These are phyloP conservation scores for Platichthys flesus DNA, from an alignment of 2,113 vertebrate species.

Conservation along the genomic window DNA sequence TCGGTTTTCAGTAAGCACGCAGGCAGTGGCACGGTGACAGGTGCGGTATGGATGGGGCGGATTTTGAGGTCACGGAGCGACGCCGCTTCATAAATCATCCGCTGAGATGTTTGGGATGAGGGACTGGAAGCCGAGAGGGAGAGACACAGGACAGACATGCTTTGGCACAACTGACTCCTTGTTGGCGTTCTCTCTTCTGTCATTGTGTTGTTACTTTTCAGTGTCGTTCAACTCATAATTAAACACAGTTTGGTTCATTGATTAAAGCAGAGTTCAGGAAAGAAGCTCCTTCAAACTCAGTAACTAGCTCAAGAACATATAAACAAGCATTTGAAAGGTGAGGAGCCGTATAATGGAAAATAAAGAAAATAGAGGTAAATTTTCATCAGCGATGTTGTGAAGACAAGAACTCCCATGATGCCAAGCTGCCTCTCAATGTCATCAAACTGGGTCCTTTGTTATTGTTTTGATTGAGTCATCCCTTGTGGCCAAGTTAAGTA, in stretches of 20 bases:
- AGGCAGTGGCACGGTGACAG: slow-evolving; percentile 64
- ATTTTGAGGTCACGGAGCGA: slow-evolving; percentile 69
- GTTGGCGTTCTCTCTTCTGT: background rate
- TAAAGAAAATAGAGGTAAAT: too few species aligned
- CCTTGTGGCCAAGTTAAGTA: too few species aligned
- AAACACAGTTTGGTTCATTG: background rate
- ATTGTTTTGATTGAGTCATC: too few species aligned
- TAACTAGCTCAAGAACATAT: background rate
- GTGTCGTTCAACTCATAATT: background rate
- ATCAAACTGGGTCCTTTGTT: too few species aligned
- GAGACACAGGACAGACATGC: slow-evolving; percentile 6
- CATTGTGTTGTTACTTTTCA: background rate
- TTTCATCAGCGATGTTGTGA: too few species aligned
- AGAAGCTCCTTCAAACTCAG: background rate
- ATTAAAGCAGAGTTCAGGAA: background rate
- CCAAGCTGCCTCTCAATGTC: too few species aligned
- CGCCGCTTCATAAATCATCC: slow-evolving; percentile 67
- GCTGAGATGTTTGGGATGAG: slow-evolving; percentile 56
- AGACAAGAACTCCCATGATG: too few species aligned
- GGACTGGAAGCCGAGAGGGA: slow-evolving; percentile 36
- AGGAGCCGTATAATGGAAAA: too few species aligned
- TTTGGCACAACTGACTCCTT: background rate
- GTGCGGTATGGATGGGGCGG: slow-evolving; percentile 69
- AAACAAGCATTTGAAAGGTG: background rate
- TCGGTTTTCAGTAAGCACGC: slow-evolving; percentile 67